Percentiles rank a stretch among this genome's conserved stretches.
phyloP scores from a whole-genome alignment of 1,140 invertebrate genomes.

The Zaprionus nigranus region DNA sequence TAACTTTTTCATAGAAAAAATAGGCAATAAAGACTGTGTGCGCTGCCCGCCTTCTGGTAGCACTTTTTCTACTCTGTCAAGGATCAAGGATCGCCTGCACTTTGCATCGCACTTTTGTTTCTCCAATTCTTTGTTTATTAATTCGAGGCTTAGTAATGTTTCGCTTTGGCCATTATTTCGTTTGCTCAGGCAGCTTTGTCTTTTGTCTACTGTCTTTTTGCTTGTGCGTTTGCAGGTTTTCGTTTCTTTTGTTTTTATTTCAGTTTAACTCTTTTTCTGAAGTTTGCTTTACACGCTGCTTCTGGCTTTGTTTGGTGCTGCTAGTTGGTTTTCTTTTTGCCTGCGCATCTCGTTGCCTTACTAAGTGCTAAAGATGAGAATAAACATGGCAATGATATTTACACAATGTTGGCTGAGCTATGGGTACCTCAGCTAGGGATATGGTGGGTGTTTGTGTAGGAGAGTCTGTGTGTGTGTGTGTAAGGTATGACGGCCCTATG shows the following conservation, averaged over 20 bases:
- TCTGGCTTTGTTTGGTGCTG: constrained; percentile 16
- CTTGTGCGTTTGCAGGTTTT: constrained; percentile 39
- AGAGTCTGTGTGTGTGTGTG: constrained; percentile 22
- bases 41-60: neutral
- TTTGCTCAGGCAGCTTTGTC: constrained; percentile 34
- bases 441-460: constrained; percentile 34
- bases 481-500: constrained; percentile 32
- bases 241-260: constrained; percentile 23
- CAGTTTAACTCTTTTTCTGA: constrained; percentile 25
- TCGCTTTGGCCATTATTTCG: constrained; percentile 56
- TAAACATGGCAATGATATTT: constrained; percentile 82
- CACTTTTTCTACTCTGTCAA: neutral
- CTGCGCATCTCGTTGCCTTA: constrained; percentile 45
- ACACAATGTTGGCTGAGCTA: constrained; percentile 70
- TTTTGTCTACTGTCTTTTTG: constrained; percentile 34
- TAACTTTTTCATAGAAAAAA: constrained; percentile 80
- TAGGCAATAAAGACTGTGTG: constrained; percentile 52
- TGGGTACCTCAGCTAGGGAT: constrained; percentile 49
- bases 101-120: neutral
- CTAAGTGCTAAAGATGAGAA: constrained; percentile 80
- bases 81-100: too few relatives aligned
- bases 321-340: constrained; percentile 30
- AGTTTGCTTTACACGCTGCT: constrained; percentile 25
- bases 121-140: constrained; percentile 47
- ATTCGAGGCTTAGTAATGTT: constrained; percentile 62